A percentile compares a stretch with the other conserved stretches of the same genome.
These are phyloP conservation scores for Lobophora halterata DNA, from an alignment of 2,888 invertebrate species.

Conservation along the genomic window DNA sequence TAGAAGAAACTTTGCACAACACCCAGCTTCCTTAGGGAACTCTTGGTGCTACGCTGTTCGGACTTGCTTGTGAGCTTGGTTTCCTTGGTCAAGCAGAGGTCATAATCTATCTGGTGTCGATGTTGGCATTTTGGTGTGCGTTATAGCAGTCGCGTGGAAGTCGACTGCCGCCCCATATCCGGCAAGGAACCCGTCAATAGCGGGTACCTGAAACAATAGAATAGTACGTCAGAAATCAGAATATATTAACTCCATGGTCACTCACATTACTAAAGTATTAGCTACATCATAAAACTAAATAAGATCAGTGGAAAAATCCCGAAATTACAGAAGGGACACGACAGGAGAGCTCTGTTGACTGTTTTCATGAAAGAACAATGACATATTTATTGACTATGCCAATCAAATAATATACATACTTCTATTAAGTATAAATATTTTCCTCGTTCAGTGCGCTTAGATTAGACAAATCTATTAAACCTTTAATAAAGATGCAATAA, in stretches of 20 bases:
- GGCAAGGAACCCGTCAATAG: constrained; percentile 63
- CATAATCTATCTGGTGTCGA: constrained; percentile 49
- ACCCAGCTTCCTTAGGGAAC: constrained; percentile 50
- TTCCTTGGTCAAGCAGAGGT: constrained; percentile 30
- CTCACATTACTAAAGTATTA: too few relatives aligned
- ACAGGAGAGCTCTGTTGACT: too few relatives aligned
- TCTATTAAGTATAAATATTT: too few relatives aligned
- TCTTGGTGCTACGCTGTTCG: constrained; percentile 33
- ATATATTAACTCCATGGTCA: constrained; percentile 41
- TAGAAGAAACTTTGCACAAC: constrained; percentile 40
- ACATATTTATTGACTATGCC: too few relatives aligned
- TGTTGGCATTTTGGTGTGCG: constrained; percentile 39
- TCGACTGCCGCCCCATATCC: constrained; percentile 73
- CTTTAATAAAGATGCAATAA: too few relatives aligned
- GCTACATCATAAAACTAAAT: too few relatives aligned
- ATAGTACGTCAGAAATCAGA: constrained; percentile 47
- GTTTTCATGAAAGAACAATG: too few relatives aligned
- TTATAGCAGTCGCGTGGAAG: constrained; percentile 42
- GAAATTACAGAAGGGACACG: too few relatives aligned
- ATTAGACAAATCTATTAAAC: too few relatives aligned
- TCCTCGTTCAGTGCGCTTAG: too few relatives aligned
- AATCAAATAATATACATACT: too few relatives aligned
- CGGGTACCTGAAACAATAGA: constrained; percentile 71
- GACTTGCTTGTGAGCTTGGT: constrained; percentile 3
- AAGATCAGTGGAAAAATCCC: too few relatives aligned